Evolutionary conservation across 23 tunicate species (phyloP).

Genomic region (Halocynthia aurantium): DNA sequence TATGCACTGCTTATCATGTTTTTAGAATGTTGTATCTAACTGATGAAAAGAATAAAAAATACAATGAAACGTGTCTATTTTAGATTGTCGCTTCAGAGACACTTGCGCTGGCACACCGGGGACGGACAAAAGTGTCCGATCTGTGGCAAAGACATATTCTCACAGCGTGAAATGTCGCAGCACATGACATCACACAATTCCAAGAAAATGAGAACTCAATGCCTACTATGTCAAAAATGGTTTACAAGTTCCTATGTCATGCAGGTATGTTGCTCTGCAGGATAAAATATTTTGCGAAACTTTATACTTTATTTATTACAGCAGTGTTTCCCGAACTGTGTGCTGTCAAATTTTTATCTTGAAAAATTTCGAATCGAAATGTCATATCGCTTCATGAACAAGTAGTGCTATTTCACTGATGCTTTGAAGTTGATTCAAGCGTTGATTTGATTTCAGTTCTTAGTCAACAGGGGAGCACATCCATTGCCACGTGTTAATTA

Average conservation of each 20-base stretch:
- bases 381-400: too few relatives aligned
- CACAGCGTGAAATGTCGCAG: conserved; percentile 23
- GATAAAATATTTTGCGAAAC: background rate
- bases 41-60: too few relatives aligned
- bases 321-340: background rate
- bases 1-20: too few relatives aligned
- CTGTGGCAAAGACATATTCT: background rate
- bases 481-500: too few relatives aligned
- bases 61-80: background rate
- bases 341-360: background rate
- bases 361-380: too few relatives aligned
- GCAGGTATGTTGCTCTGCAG: conserved; percentile 23
- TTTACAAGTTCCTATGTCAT: conserved; percentile 34
- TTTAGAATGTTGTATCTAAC: too few relatives aligned
- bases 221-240: conserved; percentile 9
- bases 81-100: conserved; percentile 9
- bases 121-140: conserved; percentile 16
- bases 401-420: too few relatives aligned
- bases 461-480: too few relatives aligned
- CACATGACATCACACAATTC: conserved; percentile 12
- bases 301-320: background rate
- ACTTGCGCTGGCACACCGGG: conserved; percentile 7
- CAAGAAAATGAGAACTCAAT: conserved; percentile 27
- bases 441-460: too few relatives aligned
- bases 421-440: too few relatives aligned